Evolutionary conservation across 2,888 invertebrate species (phyloP).

Genomic region (Lasioglossum morio): DNA sequence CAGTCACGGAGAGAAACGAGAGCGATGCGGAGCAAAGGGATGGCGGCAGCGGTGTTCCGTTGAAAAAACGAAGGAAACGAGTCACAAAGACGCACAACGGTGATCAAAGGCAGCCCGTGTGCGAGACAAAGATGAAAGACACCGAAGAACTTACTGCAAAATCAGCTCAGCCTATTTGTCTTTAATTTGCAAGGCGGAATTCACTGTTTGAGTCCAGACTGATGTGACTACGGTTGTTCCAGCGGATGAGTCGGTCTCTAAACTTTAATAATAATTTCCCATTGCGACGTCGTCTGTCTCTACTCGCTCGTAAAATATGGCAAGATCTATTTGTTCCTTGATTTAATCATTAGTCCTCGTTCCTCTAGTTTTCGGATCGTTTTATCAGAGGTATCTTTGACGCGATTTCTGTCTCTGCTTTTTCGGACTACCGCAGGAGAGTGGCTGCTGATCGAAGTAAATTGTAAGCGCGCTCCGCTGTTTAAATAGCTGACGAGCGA

Average conservation of each 20-base stretch:
- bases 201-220: conserved; percentile 71
- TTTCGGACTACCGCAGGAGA: neutral
- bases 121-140: conserved; percentile 11
- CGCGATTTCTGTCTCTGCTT: neutral
- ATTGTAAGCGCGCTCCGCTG: conserved; percentile 50
- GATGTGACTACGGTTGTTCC: conserved; percentile 28
- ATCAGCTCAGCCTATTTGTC: conserved; percentile 73
- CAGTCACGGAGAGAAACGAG: conserved; percentile 19
- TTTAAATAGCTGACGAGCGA: conserved; percentile 66
- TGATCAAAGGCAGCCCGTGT: conserved; percentile 57
- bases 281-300: conserved; percentile 2
- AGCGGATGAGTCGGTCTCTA: conserved; percentile 50
- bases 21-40: conserved; percentile 18
- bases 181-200: conserved; percentile 76
- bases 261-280: conserved; percentile 72
- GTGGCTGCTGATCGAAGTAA: conserved; percentile 48
- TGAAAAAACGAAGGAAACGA: conserved; percentile 36
- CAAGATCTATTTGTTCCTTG: conserved; percentile 19
- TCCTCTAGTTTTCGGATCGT: conserved; percentile 7
- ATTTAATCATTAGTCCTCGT: neutral
- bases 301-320: conserved; percentile 47
- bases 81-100: conserved; percentile 55
- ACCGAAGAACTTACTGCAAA: conserved; percentile 62
- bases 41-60: neutral
- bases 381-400: neutral